Base-by-base conservation (phyloP, 2,888 invertebrate genomes). In the Empis livida region DNA sequence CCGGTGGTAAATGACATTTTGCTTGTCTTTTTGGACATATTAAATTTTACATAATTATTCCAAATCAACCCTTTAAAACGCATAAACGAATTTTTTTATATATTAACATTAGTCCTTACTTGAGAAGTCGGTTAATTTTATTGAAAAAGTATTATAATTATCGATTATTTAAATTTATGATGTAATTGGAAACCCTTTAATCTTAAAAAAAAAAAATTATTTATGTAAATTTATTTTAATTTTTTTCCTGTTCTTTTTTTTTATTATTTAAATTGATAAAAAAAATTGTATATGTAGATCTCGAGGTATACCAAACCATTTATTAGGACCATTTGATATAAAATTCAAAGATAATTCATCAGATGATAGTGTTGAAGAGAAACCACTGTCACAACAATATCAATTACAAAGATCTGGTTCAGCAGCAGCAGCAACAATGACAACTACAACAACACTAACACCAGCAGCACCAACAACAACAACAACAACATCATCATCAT, bases 241-340 rank as follows among this genome's bases (percentile, higher is more conserved):
- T 30, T 43, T 31, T 39, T 35, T 30, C n/a, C 15, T 32, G 14
- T 14, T 15, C 5, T 11, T 32, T 31, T 9, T 13, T n/a, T 27
- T 13, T 45, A 5, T 27, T 14, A 38, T 9, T 37, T 11, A 9
- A 30, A 8, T 16, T n/a, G n/a, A 37, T 15, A 30, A 32, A 39
- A 27, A n/a, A n/a, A n/a, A n/a, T 42, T 42, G 11, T 17, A 41
- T 5, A 5, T 52, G 0, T 45, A 64, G 65, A 51, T 57, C 56
- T 4, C 72, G 74, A 54, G 75, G 75, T 45, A 71, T 73, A 56
- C 71, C 75, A 27, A 71, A 71, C 23, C 69, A 72, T 57, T 61
- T 71, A 53, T 61, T 73, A 57, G 61, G 60, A 23, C 56, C 60
- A 42, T 62, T 62, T 42, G 65, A 67, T 42, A 63, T 65, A 49